These are phyloP conservation scores for Taurulus bubalis DNA, from an alignment of 2,113 vertebrate genomes.

Conservation along the genomic window DNA sequence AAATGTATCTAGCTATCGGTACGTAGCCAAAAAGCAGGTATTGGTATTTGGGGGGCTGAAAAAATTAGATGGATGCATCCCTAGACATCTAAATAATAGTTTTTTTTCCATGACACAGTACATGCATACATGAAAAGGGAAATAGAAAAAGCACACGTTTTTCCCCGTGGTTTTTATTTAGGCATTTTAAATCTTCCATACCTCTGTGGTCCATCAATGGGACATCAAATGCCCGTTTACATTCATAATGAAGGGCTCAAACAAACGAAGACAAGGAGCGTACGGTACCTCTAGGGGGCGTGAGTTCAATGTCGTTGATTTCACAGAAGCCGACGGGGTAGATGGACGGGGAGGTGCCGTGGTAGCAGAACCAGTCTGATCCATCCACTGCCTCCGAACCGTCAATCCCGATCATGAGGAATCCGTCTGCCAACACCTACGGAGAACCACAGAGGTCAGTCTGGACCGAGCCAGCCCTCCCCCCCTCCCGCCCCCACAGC, in stretches of 20 bases:
- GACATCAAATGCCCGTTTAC: not conserved
- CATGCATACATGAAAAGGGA: not conserved
- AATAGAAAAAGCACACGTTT: not conserved
- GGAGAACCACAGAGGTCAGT: constrained; percentile 41
- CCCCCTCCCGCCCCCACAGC: not conserved
- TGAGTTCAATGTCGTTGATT: constrained; percentile 99
- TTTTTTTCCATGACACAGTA: not conserved
- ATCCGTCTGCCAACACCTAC: constrained; percentile 97
- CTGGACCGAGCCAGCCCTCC: not conserved
- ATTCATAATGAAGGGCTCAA: not conserved
- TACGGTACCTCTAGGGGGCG: constrained; percentile 96
- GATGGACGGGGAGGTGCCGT: constrained; percentile 96
- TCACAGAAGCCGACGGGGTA: constrained; percentile 99
- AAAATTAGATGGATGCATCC: not conserved
- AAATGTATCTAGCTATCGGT: too few species aligned
- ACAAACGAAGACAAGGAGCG: not conserved
- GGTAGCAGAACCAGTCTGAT: constrained; percentile 99
- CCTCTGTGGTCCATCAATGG: not conserved
- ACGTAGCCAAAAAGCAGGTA: too few species aligned
- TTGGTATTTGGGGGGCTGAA: not conserved
- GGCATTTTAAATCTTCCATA: not conserved
- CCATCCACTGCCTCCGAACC: constrained; percentile 98
- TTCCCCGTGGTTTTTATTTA: not conserved
- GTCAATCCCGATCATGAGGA: constrained; percentile 99
- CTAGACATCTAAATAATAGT: not conserved